Evolutionary conservation across 2,888 invertebrate genomes (phyloP), one percentile per base, ranked within the genome.

Genomic region (Spodoptera picta): DNA sequence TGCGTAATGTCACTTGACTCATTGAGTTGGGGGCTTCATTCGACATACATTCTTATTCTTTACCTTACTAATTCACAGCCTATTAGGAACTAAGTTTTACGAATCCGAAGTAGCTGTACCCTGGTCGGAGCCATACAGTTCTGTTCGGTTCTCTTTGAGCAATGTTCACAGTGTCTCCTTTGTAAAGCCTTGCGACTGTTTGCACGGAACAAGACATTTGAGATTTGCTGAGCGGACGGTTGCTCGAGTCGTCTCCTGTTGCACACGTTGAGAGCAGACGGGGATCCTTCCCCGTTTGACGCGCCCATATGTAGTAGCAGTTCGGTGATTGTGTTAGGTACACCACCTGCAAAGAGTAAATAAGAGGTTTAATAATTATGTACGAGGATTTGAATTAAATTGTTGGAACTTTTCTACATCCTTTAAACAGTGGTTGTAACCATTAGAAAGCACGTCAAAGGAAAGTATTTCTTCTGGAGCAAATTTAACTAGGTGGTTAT

Each of bases 11-110:
- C 43, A 24, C 49, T 45, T 72, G 69, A 80, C 57, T 73, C 67
- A 75, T 57, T 59, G 48, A 75, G 45, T 41, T 52, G 60, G 64
- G 60, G 60, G 60, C 27, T 45, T 71, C 63, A 62, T 50, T 73
- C 74, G 44, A 60, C 60, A 36, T 36, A 49, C 56, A 56, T 67
- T 14, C 19, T 56, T 55, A 67, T 60, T 66, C 62, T 54, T 75
- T 77, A 62, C 50, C 44, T 72, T 65, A 65, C 23, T 73, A 79
- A 83, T 80, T 88, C 89, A 90, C 90, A 91, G 90, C 87, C 87
- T 65, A 61, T 85, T 91, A 93, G 89, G 93, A 90, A 87, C 90
- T 89, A 77, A 94, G 86, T 88, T 93, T 94, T 6, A 94, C 83
- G 57, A 94, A 92, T 2, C 94, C 94, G 61, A 94, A 81, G 83